Evolutionary conservation across 64 coral and sea anemone species (phyloP).

Genomic region (Hydrozoanthus tunicans): DNA sequence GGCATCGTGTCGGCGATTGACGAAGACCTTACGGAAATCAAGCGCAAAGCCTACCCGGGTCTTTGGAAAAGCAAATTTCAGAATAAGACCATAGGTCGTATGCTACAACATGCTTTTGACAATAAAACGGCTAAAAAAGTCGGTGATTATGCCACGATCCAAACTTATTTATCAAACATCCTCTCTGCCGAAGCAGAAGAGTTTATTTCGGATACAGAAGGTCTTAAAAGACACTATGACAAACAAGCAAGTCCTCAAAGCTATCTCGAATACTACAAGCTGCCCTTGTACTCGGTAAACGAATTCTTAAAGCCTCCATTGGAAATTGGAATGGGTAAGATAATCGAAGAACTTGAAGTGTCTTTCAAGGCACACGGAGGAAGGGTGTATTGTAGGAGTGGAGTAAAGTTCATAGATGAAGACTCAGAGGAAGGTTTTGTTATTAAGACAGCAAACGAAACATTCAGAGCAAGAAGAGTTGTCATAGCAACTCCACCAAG

Average conservation of each 20-base stretch:
- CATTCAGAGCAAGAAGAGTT: constrained; percentile 12
- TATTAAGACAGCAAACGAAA: background rate
- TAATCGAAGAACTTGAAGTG: background rate
- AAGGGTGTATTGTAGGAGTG: background rate
- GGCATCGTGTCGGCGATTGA: background rate
- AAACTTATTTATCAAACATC: constrained; percentile 10
- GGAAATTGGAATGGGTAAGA: background rate
- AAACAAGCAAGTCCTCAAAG: background rate
- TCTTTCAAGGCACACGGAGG: background rate
- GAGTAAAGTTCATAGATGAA: background rate
- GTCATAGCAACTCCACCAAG: constrained; percentile 15
- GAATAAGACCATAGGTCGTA: background rate
- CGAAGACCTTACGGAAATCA: constrained; percentile 18
- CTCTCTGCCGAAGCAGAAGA: constrained; percentile 1
- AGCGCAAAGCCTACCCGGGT: background rate
- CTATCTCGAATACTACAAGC: background rate
- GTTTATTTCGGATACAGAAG: constrained; percentile 22
- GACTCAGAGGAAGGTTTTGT: background rate
- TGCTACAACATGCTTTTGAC: background rate
- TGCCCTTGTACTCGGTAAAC: background rate
- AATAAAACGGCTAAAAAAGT: background rate
- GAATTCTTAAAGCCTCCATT: background rate
- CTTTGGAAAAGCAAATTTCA: background rate
- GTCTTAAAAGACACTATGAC: constrained; percentile 2
- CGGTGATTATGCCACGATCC: background rate